Percentiles rank a stretch among this genome's conserved stretches.
These are phyloP conservation scores for Corythoichthys intestinalis DNA, from an alignment of 2,113 vertebrate species.

Conservation along the genomic window DNA sequence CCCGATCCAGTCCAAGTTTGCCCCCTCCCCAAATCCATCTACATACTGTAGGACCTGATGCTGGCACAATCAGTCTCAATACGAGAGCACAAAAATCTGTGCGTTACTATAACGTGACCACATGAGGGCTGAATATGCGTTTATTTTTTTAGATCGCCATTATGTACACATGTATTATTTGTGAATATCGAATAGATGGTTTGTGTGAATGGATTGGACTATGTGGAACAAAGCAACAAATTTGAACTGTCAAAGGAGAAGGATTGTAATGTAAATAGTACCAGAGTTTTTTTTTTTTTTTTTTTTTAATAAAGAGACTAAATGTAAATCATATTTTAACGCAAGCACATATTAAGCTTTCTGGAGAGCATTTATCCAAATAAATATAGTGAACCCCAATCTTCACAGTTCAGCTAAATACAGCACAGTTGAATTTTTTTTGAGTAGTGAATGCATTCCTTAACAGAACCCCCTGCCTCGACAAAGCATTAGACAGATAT, in stretches of 20 bases:
- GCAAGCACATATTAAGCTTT: constrained; percentile 42
- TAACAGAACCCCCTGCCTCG: too few relatives aligned
- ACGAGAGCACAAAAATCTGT: constrained; percentile 66
- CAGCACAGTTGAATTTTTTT: neutral
- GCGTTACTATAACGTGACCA: constrained; percentile 45
- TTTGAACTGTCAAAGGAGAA: constrained; percentile 29
- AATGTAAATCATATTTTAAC: constrained; percentile 48
- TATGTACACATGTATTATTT: constrained; percentile 68
- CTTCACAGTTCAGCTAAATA: neutral
- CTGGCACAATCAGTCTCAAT: constrained; percentile 64
- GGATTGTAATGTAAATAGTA: constrained; percentile 72
- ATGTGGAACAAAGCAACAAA: neutral
- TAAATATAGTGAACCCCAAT: neutral
- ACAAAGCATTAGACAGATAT: too few relatives aligned
- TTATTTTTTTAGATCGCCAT: constrained; percentile 70
- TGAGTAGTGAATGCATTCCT: too few relatives aligned
- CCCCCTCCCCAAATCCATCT: constrained; percentile 8
- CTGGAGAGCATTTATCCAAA: neutral
- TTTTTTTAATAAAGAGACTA: constrained; percentile 36
- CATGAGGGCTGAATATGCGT: constrained; percentile 53
- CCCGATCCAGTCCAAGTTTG: neutral
- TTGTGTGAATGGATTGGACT: constrained; percentile 24
- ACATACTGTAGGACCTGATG: constrained; percentile 53
- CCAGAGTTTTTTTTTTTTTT: constrained; percentile 61
- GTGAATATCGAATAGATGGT: constrained; percentile 57